Evolutionary conservation across 2,888 invertebrate species (phyloP).

Genomic region (Cylindroiulus punctatus): DNA sequence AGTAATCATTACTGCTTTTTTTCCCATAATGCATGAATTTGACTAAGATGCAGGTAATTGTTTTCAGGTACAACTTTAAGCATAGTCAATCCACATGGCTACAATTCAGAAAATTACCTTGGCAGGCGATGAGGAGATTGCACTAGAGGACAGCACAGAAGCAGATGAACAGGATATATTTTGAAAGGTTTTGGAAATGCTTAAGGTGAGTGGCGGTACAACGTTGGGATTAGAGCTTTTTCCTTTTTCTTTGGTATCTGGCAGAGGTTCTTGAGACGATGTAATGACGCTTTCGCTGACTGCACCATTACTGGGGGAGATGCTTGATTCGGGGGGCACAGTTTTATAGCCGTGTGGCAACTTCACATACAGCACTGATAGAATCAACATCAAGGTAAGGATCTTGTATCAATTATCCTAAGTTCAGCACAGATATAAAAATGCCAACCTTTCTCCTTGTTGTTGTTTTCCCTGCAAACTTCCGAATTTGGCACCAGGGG

Average conservation of each 20-base stretch:
- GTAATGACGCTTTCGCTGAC: slow-evolving; percentile 54
- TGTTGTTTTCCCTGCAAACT: background rate
- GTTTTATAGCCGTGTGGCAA: slow-evolving; percentile 55
- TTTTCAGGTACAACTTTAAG: background rate
- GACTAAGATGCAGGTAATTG: background rate
- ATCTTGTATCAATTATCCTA: background rate
- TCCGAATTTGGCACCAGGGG: slow-evolving; percentile 42
- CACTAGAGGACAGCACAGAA: slow-evolving; percentile 38
- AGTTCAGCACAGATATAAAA: background rate
- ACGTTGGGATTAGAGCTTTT: slow-evolving; percentile 28
- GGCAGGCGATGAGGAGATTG: slow-evolving; percentile 47
- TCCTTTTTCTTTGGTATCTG: background rate
- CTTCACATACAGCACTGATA: slow-evolving; percentile 56
- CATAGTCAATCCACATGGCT: background rate
- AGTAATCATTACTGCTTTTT: no score
- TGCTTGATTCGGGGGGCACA: background rate
- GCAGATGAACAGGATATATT: background rate
- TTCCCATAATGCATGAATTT: background rate
- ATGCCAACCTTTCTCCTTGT: background rate
- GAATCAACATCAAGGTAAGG: background rate
- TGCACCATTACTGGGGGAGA: slow-evolving; percentile 34
- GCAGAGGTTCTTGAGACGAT: slow-evolving; percentile 52
- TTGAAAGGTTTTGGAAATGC: slow-evolving; percentile 52
- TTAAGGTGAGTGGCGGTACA: slow-evolving; percentile 50
- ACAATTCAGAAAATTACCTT: slow-evolving; percentile 40